A percentile compares a stretch with the other conserved stretches of the same genome.
These are phyloP conservation scores for Pandion haliaetus DNA, from an alignment of 2,113 vertebrate genomes.

Conservation along the genomic window DNA sequence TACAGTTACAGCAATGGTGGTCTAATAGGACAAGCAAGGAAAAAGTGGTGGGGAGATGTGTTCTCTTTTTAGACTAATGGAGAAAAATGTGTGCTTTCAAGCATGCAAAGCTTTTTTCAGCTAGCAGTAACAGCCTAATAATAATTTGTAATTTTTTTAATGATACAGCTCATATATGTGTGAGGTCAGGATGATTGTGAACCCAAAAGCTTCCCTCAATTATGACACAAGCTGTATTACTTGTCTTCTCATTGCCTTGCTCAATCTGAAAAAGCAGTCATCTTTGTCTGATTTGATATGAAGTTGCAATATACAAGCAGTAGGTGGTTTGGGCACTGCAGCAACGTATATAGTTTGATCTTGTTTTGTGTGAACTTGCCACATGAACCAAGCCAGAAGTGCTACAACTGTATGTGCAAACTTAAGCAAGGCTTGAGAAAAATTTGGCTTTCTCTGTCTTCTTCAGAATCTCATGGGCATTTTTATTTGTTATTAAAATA, in stretches of 20 bases:
- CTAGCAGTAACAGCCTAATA: neutral
- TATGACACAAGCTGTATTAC: neutral
- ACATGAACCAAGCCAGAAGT: neutral
- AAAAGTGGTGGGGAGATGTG: neutral
- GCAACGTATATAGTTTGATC: neutral
- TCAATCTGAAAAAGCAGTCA: neutral
- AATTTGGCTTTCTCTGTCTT: neutral
- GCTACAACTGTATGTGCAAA: neutral
- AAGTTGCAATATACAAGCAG: neutral
- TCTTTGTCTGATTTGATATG: neutral
- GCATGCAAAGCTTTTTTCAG: neutral
- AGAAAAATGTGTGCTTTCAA: neutral
- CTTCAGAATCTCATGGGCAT: neutral
- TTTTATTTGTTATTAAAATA: neutral
- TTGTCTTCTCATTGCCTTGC: neutral
- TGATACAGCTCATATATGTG: neutral
- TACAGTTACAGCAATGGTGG: neutral
- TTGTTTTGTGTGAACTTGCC: neutral
- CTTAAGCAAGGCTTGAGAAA: neutral
- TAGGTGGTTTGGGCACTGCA: neutral
- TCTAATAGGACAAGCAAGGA: neutral
- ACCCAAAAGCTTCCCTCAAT: neutral
- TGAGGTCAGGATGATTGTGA: neutral
- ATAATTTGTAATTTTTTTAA: neutral
- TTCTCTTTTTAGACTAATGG: neutral